A percentile compares a stretch with the other conserved stretches of the same genome.
These are phyloP conservation scores for Pegoplata infirma DNA, from an alignment of 2,888 invertebrate species.

Conservation along the genomic window DNA sequence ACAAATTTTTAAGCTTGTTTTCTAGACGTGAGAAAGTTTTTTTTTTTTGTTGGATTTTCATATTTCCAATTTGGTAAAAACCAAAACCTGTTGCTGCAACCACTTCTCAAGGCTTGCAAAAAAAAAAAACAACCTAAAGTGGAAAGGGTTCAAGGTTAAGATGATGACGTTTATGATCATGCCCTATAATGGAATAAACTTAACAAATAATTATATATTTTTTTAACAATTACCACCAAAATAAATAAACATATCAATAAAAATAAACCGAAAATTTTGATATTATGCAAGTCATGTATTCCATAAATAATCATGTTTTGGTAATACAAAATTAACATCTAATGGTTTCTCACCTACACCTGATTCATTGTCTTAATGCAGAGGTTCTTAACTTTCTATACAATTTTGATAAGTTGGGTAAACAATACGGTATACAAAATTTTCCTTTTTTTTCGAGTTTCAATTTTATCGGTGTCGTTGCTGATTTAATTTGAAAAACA, in stretches of 20 bases:
- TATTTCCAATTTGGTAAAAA: neutral
- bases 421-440: too few relatives aligned
- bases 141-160: constrained; percentile 40
- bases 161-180: constrained; percentile 12
- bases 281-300: constrained; percentile 21
- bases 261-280: neutral
- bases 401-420: too few relatives aligned
- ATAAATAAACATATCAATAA: neutral
- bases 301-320: too few relatives aligned
- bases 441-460: too few relatives aligned
- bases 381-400: too few relatives aligned
- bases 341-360: too few relatives aligned
- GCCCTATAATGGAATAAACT: neutral
- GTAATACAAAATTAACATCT: too few relatives aligned
- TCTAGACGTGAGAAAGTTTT: neutral
- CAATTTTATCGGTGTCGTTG: too few relatives aligned
- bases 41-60: neutral
- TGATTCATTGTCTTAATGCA: too few relatives aligned
- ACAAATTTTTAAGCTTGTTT: neutral
- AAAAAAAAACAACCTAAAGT: constrained; percentile 3
- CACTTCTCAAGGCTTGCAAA: constrained; percentile 21
- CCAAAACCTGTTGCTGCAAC: constrained; percentile 47
- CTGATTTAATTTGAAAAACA: too few relatives aligned
- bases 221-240: constrained; percentile 34
- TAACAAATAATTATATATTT: neutral